Evolutionary conservation across 2,888 invertebrate species (phyloP).

Genomic region (Watsonalla binaria): DNA sequence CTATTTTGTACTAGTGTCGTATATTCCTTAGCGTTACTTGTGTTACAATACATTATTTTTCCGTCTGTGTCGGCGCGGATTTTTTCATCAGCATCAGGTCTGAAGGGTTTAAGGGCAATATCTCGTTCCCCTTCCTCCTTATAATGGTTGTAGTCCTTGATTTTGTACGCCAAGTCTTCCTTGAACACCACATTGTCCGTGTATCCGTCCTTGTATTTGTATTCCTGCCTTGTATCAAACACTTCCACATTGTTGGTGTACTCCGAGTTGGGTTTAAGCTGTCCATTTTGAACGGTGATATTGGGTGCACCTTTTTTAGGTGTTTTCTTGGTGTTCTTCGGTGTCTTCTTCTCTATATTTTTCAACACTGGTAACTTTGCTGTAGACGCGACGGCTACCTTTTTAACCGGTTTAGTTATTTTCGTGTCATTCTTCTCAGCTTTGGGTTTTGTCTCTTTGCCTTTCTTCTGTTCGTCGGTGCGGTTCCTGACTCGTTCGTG

Average conservation of each 20-base stretch:
- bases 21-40: slow-evolving; percentile 48
- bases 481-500: slow-evolving; percentile 73
- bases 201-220: slow-evolving; percentile 53
- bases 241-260: slow-evolving; percentile 40
- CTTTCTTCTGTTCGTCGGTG: slow-evolving; percentile 30
- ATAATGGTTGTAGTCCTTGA: slow-evolving; percentile 10
- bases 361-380: slow-evolving; percentile 15
- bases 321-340: slow-evolving; percentile 16
- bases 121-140: slow-evolving; percentile 43
- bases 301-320: slow-evolving; percentile 50
- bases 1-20: slow-evolving; percentile 29
- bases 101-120: slow-evolving; percentile 37
- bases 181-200: slow-evolving; percentile 22
- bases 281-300: slow-evolving; percentile 43
- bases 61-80: slow-evolving; percentile 48
- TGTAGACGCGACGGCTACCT: slow-evolving; percentile 17
- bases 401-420: slow-evolving; percentile 11
- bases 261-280: slow-evolving; percentile 32
- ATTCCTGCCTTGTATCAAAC: slow-evolving; percentile 32
- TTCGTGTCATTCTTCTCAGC: slow-evolving; percentile 13
- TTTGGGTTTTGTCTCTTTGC: slow-evolving; percentile 15
- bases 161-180: slow-evolving; percentile 23
- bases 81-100: slow-evolving; percentile 15
- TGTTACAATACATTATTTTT: slow-evolving; percentile 56
- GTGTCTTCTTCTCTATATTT: slow-evolving; percentile 26